Evolutionary conservation across 2,797 vertebrate species (phyloP).

Genomic region (Semotilus atromaculatus): DNA sequence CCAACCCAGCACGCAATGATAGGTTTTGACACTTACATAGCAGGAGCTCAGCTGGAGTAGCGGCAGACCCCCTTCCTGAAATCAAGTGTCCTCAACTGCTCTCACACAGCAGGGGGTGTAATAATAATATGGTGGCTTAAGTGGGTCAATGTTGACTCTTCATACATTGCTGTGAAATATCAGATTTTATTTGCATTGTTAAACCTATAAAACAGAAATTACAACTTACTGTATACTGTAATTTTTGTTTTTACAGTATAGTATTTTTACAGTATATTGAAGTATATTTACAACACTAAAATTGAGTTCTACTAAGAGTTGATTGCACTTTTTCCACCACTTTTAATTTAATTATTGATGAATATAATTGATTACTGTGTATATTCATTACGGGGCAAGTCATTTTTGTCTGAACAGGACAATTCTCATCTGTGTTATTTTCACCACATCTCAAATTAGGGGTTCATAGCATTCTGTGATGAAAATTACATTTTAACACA

Average conservation of each 20-base stretch:
- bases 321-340: not conserved
- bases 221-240: not conserved
- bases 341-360: not conserved
- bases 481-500: not conserved
- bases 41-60: conserved; percentile 48
- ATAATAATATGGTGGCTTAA: conserved; percentile 42
- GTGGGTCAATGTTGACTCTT: conserved; percentile 41
- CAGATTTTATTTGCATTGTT: not conserved
- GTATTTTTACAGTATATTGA: too few species aligned
- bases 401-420: not conserved
- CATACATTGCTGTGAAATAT: conserved; percentile 19
- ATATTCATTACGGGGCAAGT: not conserved
- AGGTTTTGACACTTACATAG: conserved; percentile 58
- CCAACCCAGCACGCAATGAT: conserved; percentile 42
- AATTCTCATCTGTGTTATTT: not conserved
- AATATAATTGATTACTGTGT: not conserved
- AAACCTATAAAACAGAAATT: not conserved
- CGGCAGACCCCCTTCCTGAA: conserved; percentile 39
- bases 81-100: conserved; percentile 46
- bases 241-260: too few species aligned
- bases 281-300: too few species aligned
- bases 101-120: conserved; percentile 28
- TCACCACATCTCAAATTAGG: not conserved
- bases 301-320: not conserved
- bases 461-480: not conserved